Conservation (phyloP, 2,888 invertebrate genomes). For the Lithophane semibrunnea region DNA sequence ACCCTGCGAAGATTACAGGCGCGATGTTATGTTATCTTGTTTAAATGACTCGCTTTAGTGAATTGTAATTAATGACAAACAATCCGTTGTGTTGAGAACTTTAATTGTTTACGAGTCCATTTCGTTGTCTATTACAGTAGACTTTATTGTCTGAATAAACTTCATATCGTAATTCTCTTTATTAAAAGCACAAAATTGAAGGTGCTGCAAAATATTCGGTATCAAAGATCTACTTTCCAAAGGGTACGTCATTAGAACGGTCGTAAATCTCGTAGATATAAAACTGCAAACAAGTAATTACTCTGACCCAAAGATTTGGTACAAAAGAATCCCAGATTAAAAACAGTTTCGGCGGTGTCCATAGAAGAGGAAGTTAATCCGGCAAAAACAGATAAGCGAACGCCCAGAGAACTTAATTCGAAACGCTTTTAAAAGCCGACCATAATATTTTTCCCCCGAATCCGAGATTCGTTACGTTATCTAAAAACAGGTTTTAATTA, state of each 20-base stretch:
- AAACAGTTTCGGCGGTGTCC: constrained; percentile 66
- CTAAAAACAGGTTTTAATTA: constrained; percentile 80
- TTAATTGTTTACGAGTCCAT: constrained; percentile 59
- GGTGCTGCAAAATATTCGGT: constrained; percentile 42
- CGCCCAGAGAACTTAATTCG: constrained; percentile 68
- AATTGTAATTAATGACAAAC: constrained; percentile 58
- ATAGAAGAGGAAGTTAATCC: constrained; percentile 72
- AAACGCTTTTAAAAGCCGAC: constrained; percentile 70
- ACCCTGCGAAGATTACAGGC: no score
- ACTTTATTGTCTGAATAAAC: constrained; percentile 54
- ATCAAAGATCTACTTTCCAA: constrained; percentile 52
- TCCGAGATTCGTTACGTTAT: constrained; percentile 72
- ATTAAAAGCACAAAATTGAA: constrained; percentile 50
- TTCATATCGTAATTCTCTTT: constrained; percentile 48
- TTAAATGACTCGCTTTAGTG: constrained; percentile 45
- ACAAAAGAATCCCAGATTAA: constrained; percentile 70
- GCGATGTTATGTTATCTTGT: not conserved
- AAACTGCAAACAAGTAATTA: constrained; percentile 69
- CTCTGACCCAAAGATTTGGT: constrained; percentile 66
- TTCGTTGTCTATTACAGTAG: constrained; percentile 42
- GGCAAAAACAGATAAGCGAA: constrained; percentile 73
- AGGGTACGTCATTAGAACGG: constrained; percentile 61
- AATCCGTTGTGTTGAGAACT: constrained; percentile 55
- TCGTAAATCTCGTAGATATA: constrained; percentile 66
- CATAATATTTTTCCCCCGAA: constrained; percentile 72